These are phyloP conservation scores for Seriola rivoliana DNA, from an alignment of 2,113 vertebrate species.

Conservation along the genomic window DNA sequence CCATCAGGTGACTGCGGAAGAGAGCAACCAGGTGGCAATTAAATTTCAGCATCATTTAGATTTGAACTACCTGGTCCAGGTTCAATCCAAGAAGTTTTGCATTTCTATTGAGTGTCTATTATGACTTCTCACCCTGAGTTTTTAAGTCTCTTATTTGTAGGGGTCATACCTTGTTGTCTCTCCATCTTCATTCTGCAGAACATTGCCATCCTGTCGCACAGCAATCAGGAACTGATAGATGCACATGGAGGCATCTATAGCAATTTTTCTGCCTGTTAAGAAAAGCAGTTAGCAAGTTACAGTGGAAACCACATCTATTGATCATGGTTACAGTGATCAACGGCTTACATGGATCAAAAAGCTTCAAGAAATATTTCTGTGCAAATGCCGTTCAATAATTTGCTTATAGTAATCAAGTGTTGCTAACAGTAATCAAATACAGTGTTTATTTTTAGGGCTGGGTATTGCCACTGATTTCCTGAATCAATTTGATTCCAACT, in stretches of 20 bases:
- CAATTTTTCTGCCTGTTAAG: conserved; percentile 90
- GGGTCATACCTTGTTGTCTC: conserved; percentile 91
- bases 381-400: too few species aligned
- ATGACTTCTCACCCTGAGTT: not conserved
- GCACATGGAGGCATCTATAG: conserved; percentile 98
- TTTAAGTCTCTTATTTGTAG: not conserved
- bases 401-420: too few species aligned
- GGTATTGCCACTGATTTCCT: too few species aligned
- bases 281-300: not conserved
- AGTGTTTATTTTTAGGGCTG: too few species aligned
- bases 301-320: too few species aligned
- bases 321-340: too few species aligned
- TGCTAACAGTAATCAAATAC: too few species aligned
- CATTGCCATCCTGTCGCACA: conserved; percentile 94
- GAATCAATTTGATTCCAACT: too few species aligned
- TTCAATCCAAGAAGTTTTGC: not conserved
- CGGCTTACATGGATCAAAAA: too few species aligned
- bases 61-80: not conserved
- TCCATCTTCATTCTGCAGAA: conserved; percentile 93
- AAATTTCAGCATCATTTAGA: not conserved
- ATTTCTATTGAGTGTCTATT: not conserved
- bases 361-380: too few species aligned
- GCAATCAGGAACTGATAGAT: conserved; percentile 99
- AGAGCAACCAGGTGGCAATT: not conserved
- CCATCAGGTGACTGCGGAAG: conserved; percentile 91